A percentile compares a stretch with the other conserved stretches of the same genome.
Evolutionary conservation across 1,140 invertebrate genomes (phyloP).

Genomic region (Ips nitidus): DNA sequence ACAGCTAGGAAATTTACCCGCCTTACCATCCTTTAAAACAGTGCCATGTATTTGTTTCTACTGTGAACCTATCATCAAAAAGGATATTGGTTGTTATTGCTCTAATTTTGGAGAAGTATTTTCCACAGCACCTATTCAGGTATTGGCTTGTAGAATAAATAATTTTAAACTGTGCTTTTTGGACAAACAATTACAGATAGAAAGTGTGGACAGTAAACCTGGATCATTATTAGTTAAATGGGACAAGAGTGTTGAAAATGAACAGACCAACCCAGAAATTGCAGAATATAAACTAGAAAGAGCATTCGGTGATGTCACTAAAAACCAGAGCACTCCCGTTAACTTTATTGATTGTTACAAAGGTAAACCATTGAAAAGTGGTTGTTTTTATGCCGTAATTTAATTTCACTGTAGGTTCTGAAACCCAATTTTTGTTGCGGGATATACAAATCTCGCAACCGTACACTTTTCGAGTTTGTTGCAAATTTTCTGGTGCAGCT

Average conservation of each 20-base stretch:
- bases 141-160: conserved; percentile 9
- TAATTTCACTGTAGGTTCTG: conserved; percentile 36
- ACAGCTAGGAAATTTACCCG: conserved; percentile 42
- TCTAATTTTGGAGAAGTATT: conserved; percentile 41
- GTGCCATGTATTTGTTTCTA: conserved; percentile 47
- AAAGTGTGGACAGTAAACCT: conserved; percentile 38
- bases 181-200: conserved; percentile 35
- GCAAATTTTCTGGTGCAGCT: conserved; percentile 44
- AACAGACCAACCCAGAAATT: conserved; percentile 43
- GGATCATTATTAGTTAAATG: conserved; percentile 46
- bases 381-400: too few species aligned
- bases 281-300: conserved; percentile 46
- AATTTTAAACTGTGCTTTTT: neutral
- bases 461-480: conserved; percentile 47
- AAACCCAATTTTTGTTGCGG: conserved; percentile 42
- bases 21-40: conserved; percentile 43
- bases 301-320: conserved; percentile 40
- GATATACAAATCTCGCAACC: conserved; percentile 40
- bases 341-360: conserved; percentile 44
- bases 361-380: conserved; percentile 20
- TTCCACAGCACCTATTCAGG: conserved; percentile 43
- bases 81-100: conserved; percentile 37
- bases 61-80: conserved; percentile 35
- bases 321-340: conserved; percentile 35
- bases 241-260: conserved; percentile 31